These are phyloP conservation scores for Mythimna pallens DNA, from an alignment of 2,888 invertebrate genomes.

Conservation along the genomic window DNA sequence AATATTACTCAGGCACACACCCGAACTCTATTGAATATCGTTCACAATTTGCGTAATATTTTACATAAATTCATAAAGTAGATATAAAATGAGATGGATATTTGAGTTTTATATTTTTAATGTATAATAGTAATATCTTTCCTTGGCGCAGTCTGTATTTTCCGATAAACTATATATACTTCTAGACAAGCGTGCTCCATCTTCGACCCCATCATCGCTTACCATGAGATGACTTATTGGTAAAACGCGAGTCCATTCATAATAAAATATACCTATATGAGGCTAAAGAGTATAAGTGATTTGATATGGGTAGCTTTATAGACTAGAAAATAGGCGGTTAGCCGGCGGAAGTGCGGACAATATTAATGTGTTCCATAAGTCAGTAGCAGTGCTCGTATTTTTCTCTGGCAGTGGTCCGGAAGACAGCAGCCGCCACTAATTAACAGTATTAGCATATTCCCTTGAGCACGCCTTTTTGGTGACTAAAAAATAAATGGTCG, in stretches of 20 bases:
- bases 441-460: constrained; percentile 89
- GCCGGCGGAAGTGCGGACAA: constrained; percentile 85
- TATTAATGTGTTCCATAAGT: constrained; percentile 88
- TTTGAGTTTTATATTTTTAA: neutral
- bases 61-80: constrained; percentile 12
- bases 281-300: constrained; percentile 54
- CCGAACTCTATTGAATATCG: constrained; percentile 35
- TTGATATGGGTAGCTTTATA: constrained; percentile 73
- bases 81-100: neutral
- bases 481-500: constrained; percentile 70
- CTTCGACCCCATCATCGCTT: no score
- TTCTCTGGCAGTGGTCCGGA: constrained; percentile 82
- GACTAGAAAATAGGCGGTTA: constrained; percentile 82
- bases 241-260: no score
- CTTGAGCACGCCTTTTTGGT: constrained; percentile 78
- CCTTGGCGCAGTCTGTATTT: no score
- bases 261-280: constrained; percentile 43
- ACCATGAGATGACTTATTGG: no score
- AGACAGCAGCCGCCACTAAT: constrained; percentile 86
- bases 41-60: constrained; percentile 20
- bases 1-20: constrained; percentile 30
- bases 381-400: constrained; percentile 83
- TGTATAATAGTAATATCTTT: no score
- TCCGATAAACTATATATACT: no score
- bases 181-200: no score